Base-by-base conservation (phyloP, 1,140 invertebrate genomes). In the Uloborus diversus region DNA sequence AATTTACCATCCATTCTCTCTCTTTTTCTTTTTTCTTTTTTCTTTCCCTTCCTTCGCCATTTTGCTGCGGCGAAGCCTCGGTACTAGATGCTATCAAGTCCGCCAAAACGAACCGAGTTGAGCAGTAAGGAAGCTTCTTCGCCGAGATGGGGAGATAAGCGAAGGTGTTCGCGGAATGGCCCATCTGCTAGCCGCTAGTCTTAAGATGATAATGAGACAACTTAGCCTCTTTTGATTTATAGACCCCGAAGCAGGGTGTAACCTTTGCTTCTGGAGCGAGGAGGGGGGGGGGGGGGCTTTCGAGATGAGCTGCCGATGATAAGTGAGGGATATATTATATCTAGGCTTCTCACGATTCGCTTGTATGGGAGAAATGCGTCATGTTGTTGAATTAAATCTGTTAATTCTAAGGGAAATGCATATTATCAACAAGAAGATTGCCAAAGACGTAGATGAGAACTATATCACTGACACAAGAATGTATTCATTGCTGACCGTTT, bases 161-260 rank as follows among this genome's bases (percentile, higher is more conserved):
- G 68, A 59, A 71, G 68, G 68, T 71, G 68, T 71, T 71, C 53
- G 51, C 17, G 33, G 35, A 66, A 17, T 42, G 64, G 49, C 53
- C 51, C 51, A 56, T 56, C 68, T 57, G 53, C 68, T 59, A 33
- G 53, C 51, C 68, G 32, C 30, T 42, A n/a, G 68, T 71, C 68
- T 71, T 71, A 42, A 71, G 68, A 71, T 71, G 68, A 71, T 71
- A 71, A 71, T 71, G 68, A 71, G 68, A 71, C 68, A 71, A 71
- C 68, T 59, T 71, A 42, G 68, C 49, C 68, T 71, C 68, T 28
- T 59, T 71, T 71, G 68, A 71, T 71, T 71, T 71, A 71, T 71
- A 71, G 68, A 59, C 33, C 68, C 53, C 27, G 23, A 32, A 53
- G 32, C 68, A 37, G 68, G 68, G 68, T 71, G 68, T 71, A 71